Percentiles rank a stretch among this genome's conserved stretches.
These are phyloP conservation scores for Orthosia gracilis DNA, from an alignment of 2,888 invertebrate species.

Conservation along the genomic window DNA sequence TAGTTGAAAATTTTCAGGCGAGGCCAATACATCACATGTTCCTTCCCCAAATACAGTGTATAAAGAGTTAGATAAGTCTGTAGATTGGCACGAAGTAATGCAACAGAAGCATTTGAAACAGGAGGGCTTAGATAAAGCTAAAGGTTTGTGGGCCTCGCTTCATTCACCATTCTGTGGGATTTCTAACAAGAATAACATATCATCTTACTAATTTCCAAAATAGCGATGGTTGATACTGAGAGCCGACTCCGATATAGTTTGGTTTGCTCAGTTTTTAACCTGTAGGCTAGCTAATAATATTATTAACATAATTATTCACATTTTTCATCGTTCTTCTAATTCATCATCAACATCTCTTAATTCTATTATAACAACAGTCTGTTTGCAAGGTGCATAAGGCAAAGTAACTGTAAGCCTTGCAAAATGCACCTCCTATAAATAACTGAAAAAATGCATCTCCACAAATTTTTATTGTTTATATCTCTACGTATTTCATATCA, in stretches of 20 bases:
- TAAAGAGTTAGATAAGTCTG: constrained; percentile 89
- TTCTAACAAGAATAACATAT: constrained; percentile 40
- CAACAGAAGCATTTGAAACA: constrained; percentile 80
- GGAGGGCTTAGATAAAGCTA: constrained; percentile 84
- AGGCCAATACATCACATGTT: constrained; percentile 80
- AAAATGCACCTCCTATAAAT: not conserved
- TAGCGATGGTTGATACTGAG: not conserved
- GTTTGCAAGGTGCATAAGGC: not conserved
- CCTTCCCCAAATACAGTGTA: constrained; percentile 86
- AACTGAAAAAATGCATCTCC: not conserved
- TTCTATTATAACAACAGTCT: not conserved
- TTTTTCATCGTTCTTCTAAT: not conserved
- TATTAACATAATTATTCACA: constrained; percentile 23
- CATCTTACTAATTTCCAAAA: constrained; percentile 25
- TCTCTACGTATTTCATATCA: not conserved
- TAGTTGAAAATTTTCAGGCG: constrained; percentile 87
- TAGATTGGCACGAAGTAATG: constrained; percentile 88
- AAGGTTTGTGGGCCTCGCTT: constrained; percentile 89
- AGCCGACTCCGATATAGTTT: constrained; percentile 15
- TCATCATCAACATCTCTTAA: constrained; percentile 2
- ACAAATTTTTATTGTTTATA: too few relatives aligned
- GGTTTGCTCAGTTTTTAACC: constrained; percentile 5
- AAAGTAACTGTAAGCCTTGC: not conserved
- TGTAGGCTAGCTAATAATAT: constrained; percentile 7
- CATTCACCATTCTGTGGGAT: constrained; percentile 49